Conservation (phyloP, 2,113 vertebrate genomes). For the Barbus barbus region DNA sequence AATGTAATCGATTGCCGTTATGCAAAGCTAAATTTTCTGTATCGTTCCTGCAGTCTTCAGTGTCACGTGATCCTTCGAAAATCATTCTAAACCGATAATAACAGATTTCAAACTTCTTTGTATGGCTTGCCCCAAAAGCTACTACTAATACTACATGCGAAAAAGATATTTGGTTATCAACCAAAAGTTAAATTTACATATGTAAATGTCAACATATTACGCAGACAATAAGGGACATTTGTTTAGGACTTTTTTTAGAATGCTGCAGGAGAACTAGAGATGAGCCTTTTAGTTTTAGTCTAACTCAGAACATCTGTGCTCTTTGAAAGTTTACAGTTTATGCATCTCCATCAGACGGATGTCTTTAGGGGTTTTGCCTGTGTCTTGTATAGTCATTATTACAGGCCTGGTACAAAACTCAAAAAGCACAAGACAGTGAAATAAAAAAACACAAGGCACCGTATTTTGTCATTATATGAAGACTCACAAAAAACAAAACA, state of each 20-base stretch:
- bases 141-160: background rate
- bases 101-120: no score
- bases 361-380: no score
- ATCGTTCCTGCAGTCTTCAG: background rate
- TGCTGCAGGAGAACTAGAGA: no score
- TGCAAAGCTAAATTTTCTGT: no score
- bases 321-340: no score
- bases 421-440: no score
- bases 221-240: background rate
- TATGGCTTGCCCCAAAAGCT: background rate
- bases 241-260: background rate
- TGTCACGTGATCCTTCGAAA: background rate
- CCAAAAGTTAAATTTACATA: background rate
- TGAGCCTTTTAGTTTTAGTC: no score
- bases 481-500: no score
- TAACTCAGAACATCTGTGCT: no score
- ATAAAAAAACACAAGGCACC: background rate
- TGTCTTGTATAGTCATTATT: no score
- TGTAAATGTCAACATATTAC: background rate
- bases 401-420: background rate
- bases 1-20: no score
- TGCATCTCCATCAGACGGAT: no score
- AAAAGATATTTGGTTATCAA: conserved; percentile 8
- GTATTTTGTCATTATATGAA: background rate
- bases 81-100: background rate